phyloP scores from a whole-genome alignment of 2,888 invertebrate species.

The Sylvicola cinctus region DNA sequence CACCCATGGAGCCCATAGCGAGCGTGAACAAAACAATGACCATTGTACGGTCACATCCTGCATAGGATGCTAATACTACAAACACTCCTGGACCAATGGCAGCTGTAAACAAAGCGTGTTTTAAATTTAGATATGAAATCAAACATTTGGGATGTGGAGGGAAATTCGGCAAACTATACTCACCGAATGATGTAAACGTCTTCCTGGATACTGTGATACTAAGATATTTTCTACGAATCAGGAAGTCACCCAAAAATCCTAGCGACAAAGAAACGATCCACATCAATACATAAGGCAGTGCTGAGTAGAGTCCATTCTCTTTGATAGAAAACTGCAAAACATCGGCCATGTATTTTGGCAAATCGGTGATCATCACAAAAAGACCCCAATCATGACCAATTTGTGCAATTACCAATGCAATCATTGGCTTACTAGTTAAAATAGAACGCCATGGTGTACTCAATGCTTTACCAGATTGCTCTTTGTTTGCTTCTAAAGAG shows the following conservation, averaged over 20 bases:
- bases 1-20: conserved; percentile 48
- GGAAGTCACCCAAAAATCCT: conserved; percentile 45
- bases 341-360: conserved; percentile 40
- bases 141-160: no score
- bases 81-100: conserved; percentile 45
- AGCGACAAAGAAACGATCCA: conserved; percentile 36
- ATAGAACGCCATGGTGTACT: conserved; percentile 53
- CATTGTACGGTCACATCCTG: conserved; percentile 39
- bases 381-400: conserved; percentile 44
- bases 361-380: conserved; percentile 41
- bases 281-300: conserved; percentile 38
- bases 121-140: no score
- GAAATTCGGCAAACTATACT: no score
- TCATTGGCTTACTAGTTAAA: conserved; percentile 43
- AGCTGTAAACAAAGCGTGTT: conserved; percentile 16
- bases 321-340: conserved; percentile 37
- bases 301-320: conserved; percentile 35
- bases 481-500: conserved; percentile 29
- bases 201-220: conserved; percentile 35
- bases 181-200: conserved; percentile 36
- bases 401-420: conserved; percentile 57
- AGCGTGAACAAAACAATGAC: conserved; percentile 41
- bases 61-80: conserved; percentile 45
- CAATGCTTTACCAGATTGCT: conserved; percentile 29
- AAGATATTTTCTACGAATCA: conserved; percentile 36